Evolutionary conservation across 2,113 vertebrate species (phyloP).

Genomic region (Myodes glareolus): DNA sequence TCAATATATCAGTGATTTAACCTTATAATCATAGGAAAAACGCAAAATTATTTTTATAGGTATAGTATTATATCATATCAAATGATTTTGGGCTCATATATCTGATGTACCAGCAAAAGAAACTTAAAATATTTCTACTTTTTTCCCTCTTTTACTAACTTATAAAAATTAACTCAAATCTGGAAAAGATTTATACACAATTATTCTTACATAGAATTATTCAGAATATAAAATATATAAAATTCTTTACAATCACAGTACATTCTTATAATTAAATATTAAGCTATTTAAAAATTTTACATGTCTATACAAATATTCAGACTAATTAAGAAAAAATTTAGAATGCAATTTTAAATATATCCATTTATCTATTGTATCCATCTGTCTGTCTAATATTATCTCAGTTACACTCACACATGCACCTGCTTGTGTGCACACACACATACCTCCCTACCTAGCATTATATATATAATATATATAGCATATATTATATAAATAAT

Average conservation of each 20-base stretch:
- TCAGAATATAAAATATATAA: conserved; percentile 26
- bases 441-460: not conserved
- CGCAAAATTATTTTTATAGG: not conserved
- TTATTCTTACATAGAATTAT: conserved; percentile 20
- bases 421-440: no score
- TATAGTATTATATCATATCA: not conserved
- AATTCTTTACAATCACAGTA: not conserved
- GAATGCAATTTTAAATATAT: not conserved
- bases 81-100: not conserved
- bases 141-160: conserved; percentile 4
- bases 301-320: not conserved
- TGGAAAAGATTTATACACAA: not conserved
- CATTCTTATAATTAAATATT: not conserved
- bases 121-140: not conserved
- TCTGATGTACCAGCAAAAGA: not conserved
- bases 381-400: not conserved
- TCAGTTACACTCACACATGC: not conserved
- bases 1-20: not conserved
- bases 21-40: not conserved
- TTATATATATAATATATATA: not conserved
- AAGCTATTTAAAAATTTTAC: conserved; percentile 27
- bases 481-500: not conserved
- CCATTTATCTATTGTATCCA: not conserved
- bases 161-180: conserved; percentile 41
- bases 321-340: conserved; percentile 16